Evolutionary conservation across 2,888 invertebrate species (phyloP).

Genomic region (Noctua janthina): DNA sequence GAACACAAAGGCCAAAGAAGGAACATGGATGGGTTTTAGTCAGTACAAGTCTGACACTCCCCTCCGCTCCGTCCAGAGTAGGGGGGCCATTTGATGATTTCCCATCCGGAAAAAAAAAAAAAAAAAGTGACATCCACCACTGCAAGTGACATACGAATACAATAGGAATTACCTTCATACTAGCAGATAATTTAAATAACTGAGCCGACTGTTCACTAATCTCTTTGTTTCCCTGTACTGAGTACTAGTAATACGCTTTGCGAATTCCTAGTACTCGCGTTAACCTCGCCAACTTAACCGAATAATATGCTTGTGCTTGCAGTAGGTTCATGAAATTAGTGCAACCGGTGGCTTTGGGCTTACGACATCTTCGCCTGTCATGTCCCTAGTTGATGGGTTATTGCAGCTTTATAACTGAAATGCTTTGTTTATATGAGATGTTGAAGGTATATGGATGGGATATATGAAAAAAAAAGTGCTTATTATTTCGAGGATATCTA

Average conservation of each 20-base stretch:
- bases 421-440: not conserved
- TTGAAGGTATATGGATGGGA: no score
- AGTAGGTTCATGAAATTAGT: slow-evolving; percentile 1
- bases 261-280: not conserved
- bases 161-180: no score
- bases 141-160: no score
- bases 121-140: no score
- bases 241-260: not conserved
- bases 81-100: no score
- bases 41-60: no score
- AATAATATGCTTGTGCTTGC: slow-evolving; percentile 1
- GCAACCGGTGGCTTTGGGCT: slow-evolving; percentile 13
- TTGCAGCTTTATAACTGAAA: not conserved
- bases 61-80: no score
- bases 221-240: not conserved
- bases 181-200: not conserved
- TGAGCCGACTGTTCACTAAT: not conserved
- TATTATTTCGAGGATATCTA: no score
- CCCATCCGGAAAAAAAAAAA: no score
- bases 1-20: no score
- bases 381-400: not conserved
- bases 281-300: slow-evolving; percentile 1
- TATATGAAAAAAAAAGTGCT: no score
- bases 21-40: no score
- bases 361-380: not conserved